Conservation (phyloP, 2,888 invertebrate species). For the Erannis defoliaria region DNA sequence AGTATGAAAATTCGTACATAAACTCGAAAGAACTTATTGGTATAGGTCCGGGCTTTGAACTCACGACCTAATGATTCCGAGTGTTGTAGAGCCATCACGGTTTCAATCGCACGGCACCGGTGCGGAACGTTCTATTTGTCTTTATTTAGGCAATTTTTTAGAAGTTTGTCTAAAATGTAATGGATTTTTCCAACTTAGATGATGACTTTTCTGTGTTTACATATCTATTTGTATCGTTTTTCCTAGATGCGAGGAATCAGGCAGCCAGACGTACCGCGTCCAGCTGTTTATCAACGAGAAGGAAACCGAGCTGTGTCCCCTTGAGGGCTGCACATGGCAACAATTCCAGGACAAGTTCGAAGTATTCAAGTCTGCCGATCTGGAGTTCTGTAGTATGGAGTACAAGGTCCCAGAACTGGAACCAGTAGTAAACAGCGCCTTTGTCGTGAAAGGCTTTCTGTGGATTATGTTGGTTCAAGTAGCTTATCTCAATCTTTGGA, state of each 20-base stretch:
- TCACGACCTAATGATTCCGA: too few species aligned
- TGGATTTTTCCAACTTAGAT: too few species aligned
- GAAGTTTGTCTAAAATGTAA: too few species aligned
- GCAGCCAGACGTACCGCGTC: constrained; percentile 53
- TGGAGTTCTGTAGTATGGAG: constrained; percentile 66
- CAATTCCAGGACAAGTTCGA: constrained; percentile 68
- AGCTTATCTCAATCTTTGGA: constrained; percentile 19
- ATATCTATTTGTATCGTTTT: not conserved
- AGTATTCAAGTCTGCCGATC: constrained; percentile 52
- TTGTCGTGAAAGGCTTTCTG: constrained; percentile 17
- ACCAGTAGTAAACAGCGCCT: constrained; percentile 22
- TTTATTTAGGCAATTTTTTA: too few species aligned
- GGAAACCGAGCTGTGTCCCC: constrained; percentile 64
- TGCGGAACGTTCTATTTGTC: too few species aligned
- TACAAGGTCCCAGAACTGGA: constrained; percentile 41
- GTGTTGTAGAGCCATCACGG: too few species aligned
- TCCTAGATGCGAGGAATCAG: constrained; percentile 65
- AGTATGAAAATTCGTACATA: too few species aligned
- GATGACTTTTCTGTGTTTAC: too few species aligned
- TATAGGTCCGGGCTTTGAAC: too few species aligned
- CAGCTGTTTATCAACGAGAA: constrained; percentile 74
- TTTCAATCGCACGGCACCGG: too few species aligned
- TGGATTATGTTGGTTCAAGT: constrained; percentile 30
- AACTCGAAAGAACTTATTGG: too few species aligned
- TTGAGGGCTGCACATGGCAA: constrained; percentile 70